Evolutionary conservation across 2,888 invertebrate species (phyloP), one percentile per base, ranked within the genome.

Genomic region (Andricus curvator): DNA sequence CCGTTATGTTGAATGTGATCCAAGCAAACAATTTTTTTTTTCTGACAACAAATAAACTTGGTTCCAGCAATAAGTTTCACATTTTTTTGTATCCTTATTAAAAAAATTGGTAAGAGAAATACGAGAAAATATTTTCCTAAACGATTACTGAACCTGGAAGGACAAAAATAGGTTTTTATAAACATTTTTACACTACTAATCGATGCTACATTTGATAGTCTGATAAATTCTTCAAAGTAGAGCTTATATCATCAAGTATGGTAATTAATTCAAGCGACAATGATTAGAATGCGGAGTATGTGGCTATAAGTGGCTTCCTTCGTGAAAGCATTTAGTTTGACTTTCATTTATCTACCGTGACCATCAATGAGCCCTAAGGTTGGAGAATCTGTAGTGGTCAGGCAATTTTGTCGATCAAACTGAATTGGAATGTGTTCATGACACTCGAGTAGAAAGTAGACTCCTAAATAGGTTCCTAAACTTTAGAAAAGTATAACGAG

Each of bases 251-350:
- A 68, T 48, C n/a, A 15, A 25, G 5, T 48, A 70, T 70, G 70
- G 48, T 70, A 51, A 70, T 51, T 51, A 51, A 70, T 70, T 70
- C 51, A 70, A 29, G 51, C 17, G 48, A 70, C 70, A 15, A 11
- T 20, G 20, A 51, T 70, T 56, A 70, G 20, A 70, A 70, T 70
- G 48, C 70, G 11, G 20, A 51, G 48, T 51, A 29, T 48, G 70
- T 70, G 20, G 17, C 51, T 11, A 25, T 25, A 17, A 6, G 51
- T 51, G 20, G 51, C 51, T 22, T 29, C 51, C 29, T 70, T 51
- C 70, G 70, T 70, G 70, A 56, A 70, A 51, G 70, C n/a, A 67
- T 67, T 41, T 44, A 67, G 67, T 70, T 70, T 29, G 29, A 70
- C 70, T 70, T 70, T 70, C 70, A 51, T 70, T 70, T 70, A 70